Conservation (phyloP, 2,113 vertebrate species). For the Cyprinodon variegatus region DNA sequence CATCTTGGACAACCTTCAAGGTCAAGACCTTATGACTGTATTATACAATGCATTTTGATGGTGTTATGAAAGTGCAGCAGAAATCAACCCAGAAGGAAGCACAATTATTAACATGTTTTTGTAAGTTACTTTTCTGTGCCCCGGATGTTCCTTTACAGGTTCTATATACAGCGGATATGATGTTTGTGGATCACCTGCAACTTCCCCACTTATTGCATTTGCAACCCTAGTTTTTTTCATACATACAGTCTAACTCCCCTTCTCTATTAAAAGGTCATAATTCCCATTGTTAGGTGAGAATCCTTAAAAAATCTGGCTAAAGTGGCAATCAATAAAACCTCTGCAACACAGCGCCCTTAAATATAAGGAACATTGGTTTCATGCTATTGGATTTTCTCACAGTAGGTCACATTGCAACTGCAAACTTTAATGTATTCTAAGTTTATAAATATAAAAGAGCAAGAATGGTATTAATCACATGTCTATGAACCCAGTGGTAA, state of each 20-base stretch:
- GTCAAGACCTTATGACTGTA: not conserved
- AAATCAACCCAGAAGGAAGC: not conserved
- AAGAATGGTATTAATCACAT: too few relatives aligned
- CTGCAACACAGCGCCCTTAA: too few relatives aligned
- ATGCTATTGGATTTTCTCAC: not conserved
- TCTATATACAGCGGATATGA: too few relatives aligned
- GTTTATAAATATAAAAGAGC: too few relatives aligned
- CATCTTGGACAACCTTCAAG: not conserved
- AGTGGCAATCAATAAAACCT: not conserved
- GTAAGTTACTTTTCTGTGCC: not conserved
- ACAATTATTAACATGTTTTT: not conserved
- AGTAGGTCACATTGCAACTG: too few relatives aligned
- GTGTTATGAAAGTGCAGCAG: not conserved
- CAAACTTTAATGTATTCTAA: too few relatives aligned
- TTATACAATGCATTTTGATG: not conserved
- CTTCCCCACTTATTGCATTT: too few relatives aligned
- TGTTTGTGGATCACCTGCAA: too few relatives aligned
- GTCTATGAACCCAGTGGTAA: too few relatives aligned
- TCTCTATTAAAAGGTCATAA: not conserved
- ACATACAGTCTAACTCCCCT: too few relatives aligned
- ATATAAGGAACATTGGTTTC: not conserved
- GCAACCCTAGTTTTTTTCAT: too few relatives aligned
- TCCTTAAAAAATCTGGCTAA: not conserved
- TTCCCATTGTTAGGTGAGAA: not conserved
- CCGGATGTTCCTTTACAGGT: too few relatives aligned